These are phyloP conservation scores for Caradrina kadenii DNA, from an alignment of 2,888 invertebrate species.

Conservation along the genomic window DNA sequence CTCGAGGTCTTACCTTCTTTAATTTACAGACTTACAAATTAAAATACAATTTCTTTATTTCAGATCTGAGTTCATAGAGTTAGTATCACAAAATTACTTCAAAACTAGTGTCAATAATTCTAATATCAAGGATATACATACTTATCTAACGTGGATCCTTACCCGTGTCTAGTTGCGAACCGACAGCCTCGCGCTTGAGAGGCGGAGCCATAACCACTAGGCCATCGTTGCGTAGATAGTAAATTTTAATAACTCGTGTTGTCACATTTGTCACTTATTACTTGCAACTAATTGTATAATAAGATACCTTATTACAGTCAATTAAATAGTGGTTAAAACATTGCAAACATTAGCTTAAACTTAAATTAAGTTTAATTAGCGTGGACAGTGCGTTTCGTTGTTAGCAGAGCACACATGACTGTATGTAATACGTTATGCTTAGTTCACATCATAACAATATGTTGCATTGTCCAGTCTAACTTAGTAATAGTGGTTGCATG, in stretches of 20 bases:
- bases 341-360: slow-evolving; percentile 38
- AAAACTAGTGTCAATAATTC: no score
- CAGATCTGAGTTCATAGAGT: no score
- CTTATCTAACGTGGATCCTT: no score
- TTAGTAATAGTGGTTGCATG: slow-evolving; percentile 22
- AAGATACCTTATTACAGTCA: neutral
- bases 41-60: no score
- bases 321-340: slow-evolving; percentile 39
- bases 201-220: no score
- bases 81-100: no score
- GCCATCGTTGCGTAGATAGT: no score
- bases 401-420: slow-evolving; percentile 26
- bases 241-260: neutral
- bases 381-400: slow-evolving; percentile 32
- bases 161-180: no score
- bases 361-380: slow-evolving; percentile 26
- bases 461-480: slow-evolving; percentile 51
- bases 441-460: slow-evolving; percentile 55
- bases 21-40: no score
- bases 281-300: slow-evolving; percentile 34
- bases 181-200: no score
- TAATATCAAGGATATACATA: no score
- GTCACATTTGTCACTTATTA: slow-evolving; percentile 9
- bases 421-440: slow-evolving; percentile 41
- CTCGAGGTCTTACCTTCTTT: no score